Evolutionary conservation across 2,113 vertebrate genomes (phyloP), one percentile per base, ranked within the genome.

Genomic region (Odontesthes bonariensis): DNA sequence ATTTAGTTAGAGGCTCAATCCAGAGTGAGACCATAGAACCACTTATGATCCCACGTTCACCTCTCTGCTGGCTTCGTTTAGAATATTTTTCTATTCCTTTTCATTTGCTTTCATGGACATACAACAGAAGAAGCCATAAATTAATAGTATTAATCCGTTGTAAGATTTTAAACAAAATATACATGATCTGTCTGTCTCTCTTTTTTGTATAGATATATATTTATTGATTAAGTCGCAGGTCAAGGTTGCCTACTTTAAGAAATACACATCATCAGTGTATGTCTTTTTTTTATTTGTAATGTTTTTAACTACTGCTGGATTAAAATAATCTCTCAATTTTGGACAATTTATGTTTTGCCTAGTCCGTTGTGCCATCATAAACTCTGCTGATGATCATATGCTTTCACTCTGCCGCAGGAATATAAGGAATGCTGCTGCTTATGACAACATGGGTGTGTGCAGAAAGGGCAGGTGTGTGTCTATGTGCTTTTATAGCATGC

Each of bases 1-100:
- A 92, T 92, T 94, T 92, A 88, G 69, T 91, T 91, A 91, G 91
- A 89, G 90, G 91, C 88, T 89, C 88, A 90, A 88, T 82, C 86
- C 89, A 86, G 87, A 89, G 79, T 81, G 85, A 83, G 82, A 91
- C 86, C 86, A 86, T 77, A 80, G 82, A 81, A 87, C 68, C 85
- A 88, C 68, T 88, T 89, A 75, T 86, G 75, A 81, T 83, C 83
- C 81, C 82, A 89, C 71, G 75, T 88, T 87, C 82, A 78, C 69
- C 61, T 76, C 77, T 64, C 71, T 76, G 58, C 22, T 56, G 62
- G 62, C 20, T 79, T 67, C 77, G 56, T 13, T 77, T 58, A 71
- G 63, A 12, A 75, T 61, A 70, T 70, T 72, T 51, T 35, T 8
- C 6, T 44, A 35, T 68, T 65, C 16, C 61, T 59, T 80, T 61